Evolutionary conservation across 2,797 vertebrate species (phyloP), one percentile per base, ranked within the genome.

Genomic region (Enteromius treurensis): DNA sequence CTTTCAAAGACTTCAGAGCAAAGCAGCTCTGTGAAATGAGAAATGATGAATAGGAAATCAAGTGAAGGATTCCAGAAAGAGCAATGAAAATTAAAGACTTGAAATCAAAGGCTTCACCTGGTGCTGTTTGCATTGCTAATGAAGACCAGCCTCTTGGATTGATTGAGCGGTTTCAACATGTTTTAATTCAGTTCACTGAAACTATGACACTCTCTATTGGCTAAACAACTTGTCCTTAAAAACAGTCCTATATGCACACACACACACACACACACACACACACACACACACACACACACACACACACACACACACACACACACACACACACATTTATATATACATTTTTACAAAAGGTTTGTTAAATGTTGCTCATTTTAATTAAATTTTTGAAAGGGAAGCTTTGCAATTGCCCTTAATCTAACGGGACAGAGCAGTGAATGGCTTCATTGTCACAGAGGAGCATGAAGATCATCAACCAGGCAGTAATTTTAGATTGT

Each of bases 1-100:
- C 40, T 73, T 81, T 81, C 13, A 73, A 13, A 60, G 21, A n/a
- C 23, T 71, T 73, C 17, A 71, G 49, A 80, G 79, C 37, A 71
- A 23, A 79, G 37, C 37, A 62, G 23, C 23, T 60, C 37, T 62
- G 34, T 29, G 37, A 17, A 62, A n/a, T 49, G 53, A 45, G 21
- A 51, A 67, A 11, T 73, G 79, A 71, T 71, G 15, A 70, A 60
- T 60, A 34, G 34, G 4, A 13, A 19, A 67, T 15, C 29, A 68
- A 79, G 42, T 34, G 60, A 65, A 51, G 62, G 58, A 67, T 67
- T 67, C 74, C 74, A 34, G 17, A 34, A 29, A 34, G 45, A 79
- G 77, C 62, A 51, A 37, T 79, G 21, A 37, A n/a, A 51, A 10
- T 14, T 5, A 37, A n/a, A n/a, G 77, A n/a, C 11, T 4, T 53